phyloP scores from a whole-genome alignment of 2,113 vertebrate genomes.

The Ellobius talpinus region DNA sequence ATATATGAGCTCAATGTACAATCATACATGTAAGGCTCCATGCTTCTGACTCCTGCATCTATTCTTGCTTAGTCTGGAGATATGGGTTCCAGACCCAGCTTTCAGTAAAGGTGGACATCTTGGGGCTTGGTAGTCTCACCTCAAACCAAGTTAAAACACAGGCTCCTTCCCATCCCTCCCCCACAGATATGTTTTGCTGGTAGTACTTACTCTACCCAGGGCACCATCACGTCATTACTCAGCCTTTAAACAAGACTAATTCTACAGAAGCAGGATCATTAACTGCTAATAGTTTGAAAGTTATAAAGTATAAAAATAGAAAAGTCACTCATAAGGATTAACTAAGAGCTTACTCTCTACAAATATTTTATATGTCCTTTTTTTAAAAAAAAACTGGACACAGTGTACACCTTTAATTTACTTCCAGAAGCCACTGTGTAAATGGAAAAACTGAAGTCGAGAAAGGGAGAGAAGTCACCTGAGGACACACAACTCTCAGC shows the following conservation, averaged over 20 bases:
- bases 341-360: neutral
- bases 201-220: neutral
- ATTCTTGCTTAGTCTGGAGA: neutral
- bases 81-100: neutral
- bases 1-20: neutral
- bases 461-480: neutral
- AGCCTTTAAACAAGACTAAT: neutral
- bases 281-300: neutral
- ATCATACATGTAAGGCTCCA: neutral
- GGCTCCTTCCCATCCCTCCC: neutral
- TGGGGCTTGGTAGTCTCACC: neutral
- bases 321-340: neutral
- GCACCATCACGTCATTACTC: neutral
- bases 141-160: neutral
- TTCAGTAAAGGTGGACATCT: neutral
- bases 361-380: neutral
- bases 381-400: neutral
- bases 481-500: too few relatives aligned
- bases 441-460: neutral
- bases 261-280: neutral
- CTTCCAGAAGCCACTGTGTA: neutral
- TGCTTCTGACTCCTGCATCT: neutral
- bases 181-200: neutral
- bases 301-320: neutral
- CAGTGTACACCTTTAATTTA: neutral